Conservation (phyloP, 2,113 vertebrate species). For the Perognathus longimembris region DNA sequence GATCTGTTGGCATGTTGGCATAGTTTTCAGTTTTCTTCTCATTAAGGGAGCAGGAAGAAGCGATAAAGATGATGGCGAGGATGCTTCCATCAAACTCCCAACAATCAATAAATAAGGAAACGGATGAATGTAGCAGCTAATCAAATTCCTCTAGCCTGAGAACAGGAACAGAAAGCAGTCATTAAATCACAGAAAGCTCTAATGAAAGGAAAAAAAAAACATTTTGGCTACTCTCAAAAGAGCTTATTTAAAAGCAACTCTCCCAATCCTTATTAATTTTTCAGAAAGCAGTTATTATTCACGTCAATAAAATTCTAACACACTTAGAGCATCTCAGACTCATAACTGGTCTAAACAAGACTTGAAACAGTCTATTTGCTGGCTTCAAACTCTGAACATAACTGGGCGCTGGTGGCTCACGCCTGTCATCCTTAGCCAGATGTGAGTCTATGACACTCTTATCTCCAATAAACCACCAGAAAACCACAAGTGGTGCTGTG, state of each 20-base stretch:
- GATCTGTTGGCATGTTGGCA: no score
- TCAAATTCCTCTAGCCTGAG: conserved; percentile 54
- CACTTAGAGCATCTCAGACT: not conserved
- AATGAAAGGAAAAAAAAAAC: not conserved
- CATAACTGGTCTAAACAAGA: not conserved
- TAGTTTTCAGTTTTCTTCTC: not conserved
- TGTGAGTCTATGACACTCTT: no score
- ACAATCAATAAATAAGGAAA: conserved; percentile 24
- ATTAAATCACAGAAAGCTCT: conserved; percentile 13
- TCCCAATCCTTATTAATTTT: conserved; percentile 19
- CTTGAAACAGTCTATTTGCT: not conserved
- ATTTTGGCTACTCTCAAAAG: not conserved
- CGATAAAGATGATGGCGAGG: not conserved
- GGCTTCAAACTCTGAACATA: not conserved
- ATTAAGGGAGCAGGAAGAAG: not conserved
- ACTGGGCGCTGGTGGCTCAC: no score
- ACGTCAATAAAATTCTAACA: conserved; percentile 29
- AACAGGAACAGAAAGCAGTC: not conserved
- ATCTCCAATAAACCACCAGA: no score
- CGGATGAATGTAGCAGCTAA: not conserved
- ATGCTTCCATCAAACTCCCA: conserved; percentile 24
- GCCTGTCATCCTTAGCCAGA: no score
- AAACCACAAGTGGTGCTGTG: no score
- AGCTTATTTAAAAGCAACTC: not conserved
- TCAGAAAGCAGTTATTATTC: conserved; percentile 45